Base-by-base conservation (phyloP, 2,888 invertebrate genomes). In the Caenorhabditis sp. region DNA sequence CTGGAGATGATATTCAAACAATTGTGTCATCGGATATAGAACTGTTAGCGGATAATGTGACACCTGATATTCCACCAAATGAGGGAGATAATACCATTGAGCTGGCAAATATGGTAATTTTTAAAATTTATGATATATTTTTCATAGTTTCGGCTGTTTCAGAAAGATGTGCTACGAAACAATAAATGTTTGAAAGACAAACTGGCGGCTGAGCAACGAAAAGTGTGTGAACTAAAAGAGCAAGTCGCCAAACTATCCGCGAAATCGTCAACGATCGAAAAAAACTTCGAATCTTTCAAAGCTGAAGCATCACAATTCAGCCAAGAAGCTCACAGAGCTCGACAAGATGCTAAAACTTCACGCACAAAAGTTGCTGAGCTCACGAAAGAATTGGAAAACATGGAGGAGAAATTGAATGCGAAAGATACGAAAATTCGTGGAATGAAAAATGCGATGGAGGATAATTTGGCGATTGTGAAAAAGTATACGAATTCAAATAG, bases 1-100 rank as follows among this genome's bases (percentile, higher is more conserved):
- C 54, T 62, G 12, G 69, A 4, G 64, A 69, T 54, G 69, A 69
- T 54, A 68, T 68, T 59, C 68, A 68, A 59, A 68, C 68, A 10
- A 68, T 64, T n/a, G 27, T 69, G 25, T 61, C 69, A 17, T 64
- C 69, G 8, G 69, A 69, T 31, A 69, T 69, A 53, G 68, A 69
- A 27, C 43, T 58, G 5, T 20, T 58, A 20, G 27, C 20, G 2
- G 57, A 58, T 8, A 17, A 17, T 17, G 23, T 56, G 8, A 26
- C 26, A 12, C 56, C 56, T 7, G 23, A 56, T 56, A 8, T 56
- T 10, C 26, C 26, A 26, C 56, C 56, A 56, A 23, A 21, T 12
- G 12, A 20, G n/a, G n/a, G n/a, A 21, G 21, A 21, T 3, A 21
- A 53, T 23, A 23, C 10, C 23, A 21, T 53, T 3, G 53, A 53